Base-by-base conservation (phyloP, 2,888 invertebrate species). In the Leucoma salicis region DNA sequence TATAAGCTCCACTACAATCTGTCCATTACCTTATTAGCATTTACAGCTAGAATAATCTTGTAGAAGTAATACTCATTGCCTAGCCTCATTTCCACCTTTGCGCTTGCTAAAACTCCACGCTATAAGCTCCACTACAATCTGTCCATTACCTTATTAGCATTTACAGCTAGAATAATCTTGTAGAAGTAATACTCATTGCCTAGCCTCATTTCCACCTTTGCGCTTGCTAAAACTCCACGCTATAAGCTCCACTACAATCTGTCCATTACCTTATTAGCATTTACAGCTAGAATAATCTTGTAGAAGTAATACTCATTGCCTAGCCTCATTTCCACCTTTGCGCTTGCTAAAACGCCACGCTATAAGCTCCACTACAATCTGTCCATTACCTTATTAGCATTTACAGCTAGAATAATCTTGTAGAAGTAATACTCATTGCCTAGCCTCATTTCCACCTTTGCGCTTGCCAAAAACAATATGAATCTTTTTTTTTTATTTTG, bases 21-120 rank as follows among this genome's bases (percentile, higher is more conserved):
- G 13, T 11, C 2, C 18, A 1, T 12, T 2, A n/a, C 34, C 11
- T 18, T 49, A 45, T 49, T 41, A 33, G 24, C 33, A 46, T 49
- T 59, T 45, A 14, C n/a, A 18, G 18, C 10, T 13, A 16, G 14
- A 16, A 31, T 42, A 42, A 42, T 35, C 43, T 15, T 31, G 37
- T 31, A 7, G 14, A 27, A 25, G 29, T 42, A 33, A 33, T 42
- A 32, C 11, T 33, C 14, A 34, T 21, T 34, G 36, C 33, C 21
- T 14, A 31, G 12, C 14, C 31, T 32, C 32, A 41, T 42, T 32
- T 14, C 27, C 15, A 36, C 36, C 39, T 34, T n/a, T 34, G 27
- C 16, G 25, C 16, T 21, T 8, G 25, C 21, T 31, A 32, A 36
- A 31, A 35, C 14, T 4, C 14, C 14, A 14, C 38, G 38, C 38